A percentile compares a stretch with the other conserved stretches of the same genome.
Evolutionary conservation across 2,888 invertebrate species (phyloP).

Genomic region (Myopa tessellatipennis): DNA sequence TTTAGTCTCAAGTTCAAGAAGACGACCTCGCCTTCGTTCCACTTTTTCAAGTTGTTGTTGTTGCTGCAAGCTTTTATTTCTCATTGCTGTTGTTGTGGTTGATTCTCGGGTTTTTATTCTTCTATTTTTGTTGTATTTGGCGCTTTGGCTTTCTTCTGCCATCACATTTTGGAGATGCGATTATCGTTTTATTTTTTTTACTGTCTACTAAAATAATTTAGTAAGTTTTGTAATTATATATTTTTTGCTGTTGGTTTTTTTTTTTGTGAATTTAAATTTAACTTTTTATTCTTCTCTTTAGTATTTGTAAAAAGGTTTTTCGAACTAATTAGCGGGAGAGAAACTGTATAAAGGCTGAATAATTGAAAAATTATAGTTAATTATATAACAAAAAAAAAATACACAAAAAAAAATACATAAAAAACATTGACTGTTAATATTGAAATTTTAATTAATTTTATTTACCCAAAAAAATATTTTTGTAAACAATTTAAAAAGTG

Average conservation of each 20-base stretch:
- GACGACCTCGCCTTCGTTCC: constrained; percentile 48
- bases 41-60: constrained; percentile 14
- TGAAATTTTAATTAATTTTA: too few relatives aligned
- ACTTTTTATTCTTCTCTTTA: not conserved
- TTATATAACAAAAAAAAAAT: not conserved
- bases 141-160: not conserved
- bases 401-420: not conserved
- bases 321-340: constrained; percentile 41
- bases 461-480: too few relatives aligned
- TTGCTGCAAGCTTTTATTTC: not conserved
- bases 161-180: not conserved
- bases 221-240: not conserved
- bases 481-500: too few relatives aligned
- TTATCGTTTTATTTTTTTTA: not conserved
- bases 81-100: constrained; percentile 12
- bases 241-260: not conserved
- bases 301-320: not conserved
- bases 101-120: not conserved
- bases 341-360: constrained; percentile 41
- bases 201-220: not conserved
- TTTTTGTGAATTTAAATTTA: not conserved
- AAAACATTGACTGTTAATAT: too few relatives aligned
- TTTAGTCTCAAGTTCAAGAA: constrained; percentile 55
- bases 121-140: not conserved
- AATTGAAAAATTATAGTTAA: constrained; percentile 1